Evolutionary conservation across 2,888 invertebrate genomes (phyloP).

Genomic region (Scelioninae gen. 1): DNA sequence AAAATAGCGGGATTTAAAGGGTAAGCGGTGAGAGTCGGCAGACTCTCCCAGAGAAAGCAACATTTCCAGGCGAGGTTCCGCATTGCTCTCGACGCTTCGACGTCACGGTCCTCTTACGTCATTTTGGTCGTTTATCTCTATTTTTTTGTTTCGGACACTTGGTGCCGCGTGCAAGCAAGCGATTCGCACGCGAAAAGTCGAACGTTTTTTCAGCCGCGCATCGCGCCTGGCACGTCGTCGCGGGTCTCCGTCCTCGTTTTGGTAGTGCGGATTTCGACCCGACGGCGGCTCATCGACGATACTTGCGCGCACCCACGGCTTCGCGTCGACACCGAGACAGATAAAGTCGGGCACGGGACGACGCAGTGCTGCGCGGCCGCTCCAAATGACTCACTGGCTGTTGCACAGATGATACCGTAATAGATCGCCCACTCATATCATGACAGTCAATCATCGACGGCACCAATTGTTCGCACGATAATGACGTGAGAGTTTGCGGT

Average conservation of each 20-base stretch:
- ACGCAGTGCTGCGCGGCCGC: constrained; percentile 30
- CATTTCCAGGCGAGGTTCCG: constrained; percentile 78
- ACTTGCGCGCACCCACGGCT: constrained; percentile 25
- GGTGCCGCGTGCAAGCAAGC: too few relatives aligned
- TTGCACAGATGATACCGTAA: constrained; percentile 61
- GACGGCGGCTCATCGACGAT: constrained; percentile 35
- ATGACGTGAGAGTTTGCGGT: constrained; percentile 46
- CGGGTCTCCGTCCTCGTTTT: not conserved
- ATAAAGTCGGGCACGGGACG: constrained; percentile 21
- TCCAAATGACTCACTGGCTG: constrained; percentile 61
- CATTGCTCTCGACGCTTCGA: constrained; percentile 75
- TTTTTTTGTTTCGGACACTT: too few relatives aligned
- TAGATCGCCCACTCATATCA: constrained; percentile 68
- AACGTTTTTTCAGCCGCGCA: constrained; percentile 28
- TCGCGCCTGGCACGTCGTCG: constrained; percentile 11
- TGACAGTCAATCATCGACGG: constrained; percentile 61
- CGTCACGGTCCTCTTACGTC: constrained; percentile 66
- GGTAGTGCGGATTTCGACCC: not conserved
- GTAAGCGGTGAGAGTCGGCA: constrained; percentile 78
- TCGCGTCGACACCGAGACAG: not conserved
- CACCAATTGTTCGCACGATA: constrained; percentile 39
- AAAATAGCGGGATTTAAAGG: constrained; percentile 75
- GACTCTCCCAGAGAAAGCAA: constrained; percentile 80
- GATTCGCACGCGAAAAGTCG: too few relatives aligned
- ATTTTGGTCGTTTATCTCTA: too few relatives aligned